Evolutionary conservation across 1,140 invertebrate species (phyloP), one percentile per base, ranked within the genome.

Genomic region (Calliphora vicina): DNA sequence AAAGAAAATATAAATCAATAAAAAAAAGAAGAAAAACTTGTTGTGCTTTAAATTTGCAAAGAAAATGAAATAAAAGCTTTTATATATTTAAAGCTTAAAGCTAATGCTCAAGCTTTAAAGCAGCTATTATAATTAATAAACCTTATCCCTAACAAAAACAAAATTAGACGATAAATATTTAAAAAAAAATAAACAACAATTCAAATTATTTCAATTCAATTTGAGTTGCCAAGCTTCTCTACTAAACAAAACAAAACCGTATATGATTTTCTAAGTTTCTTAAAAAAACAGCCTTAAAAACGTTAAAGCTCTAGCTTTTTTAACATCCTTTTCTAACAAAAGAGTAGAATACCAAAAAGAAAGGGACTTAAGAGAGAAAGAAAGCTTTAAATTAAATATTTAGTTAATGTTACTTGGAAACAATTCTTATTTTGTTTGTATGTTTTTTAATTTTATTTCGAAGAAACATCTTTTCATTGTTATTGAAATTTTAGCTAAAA

Each of bases 181-280:
- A 5, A 43, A 43, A n/a, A n/a, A n/a, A n/a, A n/a, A n/a, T n/a
- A 35, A 35, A 35, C 35, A 35, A 6, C 50, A 57, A 20, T 35
- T 42, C 27, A 35, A 43, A 23, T 45, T 45, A 78, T 78, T 78
- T 78, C 74, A 25, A 25, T 78, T 78, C n/a, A 10, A 67, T 67
- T 67, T 67, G 20, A 12, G 74, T 78, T 78, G 74, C 74, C 13
- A 13, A 78, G 74, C 74, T 78, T 78, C 74, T 78, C 35, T 4
- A 43, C 50, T 61, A 81, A 81, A 67, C 81, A 17, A 72, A 25
- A 12, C n/a, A 42, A 67, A 87, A 89, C 15, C 72, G 8, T 74
- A 74, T 35, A 27, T 74, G 25, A 74, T 74, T 27, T 74, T 74
- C 72, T 74, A 27, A 74, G 29, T 29, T n/a, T 35, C 72, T 71